Base-by-base conservation (phyloP, 2,113 vertebrate genomes). In the Pogonocichla stellata region DNA sequence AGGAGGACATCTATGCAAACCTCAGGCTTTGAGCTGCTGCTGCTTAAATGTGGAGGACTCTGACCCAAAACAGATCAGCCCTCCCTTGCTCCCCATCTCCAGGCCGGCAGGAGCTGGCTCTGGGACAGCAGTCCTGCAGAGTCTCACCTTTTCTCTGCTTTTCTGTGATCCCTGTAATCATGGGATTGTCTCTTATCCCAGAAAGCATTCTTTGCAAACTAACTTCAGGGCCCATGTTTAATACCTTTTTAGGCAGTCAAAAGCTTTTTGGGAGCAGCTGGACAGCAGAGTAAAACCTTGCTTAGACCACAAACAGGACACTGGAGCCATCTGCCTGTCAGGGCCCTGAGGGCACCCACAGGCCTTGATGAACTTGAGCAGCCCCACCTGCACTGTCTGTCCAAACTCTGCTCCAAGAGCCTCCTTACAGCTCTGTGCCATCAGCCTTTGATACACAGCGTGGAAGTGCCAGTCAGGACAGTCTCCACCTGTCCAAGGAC, bases 371-470 rank as follows among this genome's bases (percentile, higher is more conserved):
- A 69, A 34, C 43, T 2, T 8, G 29, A 6, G 10, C 62, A 88
- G 38, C 45, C n/a, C 31, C n/a, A 13, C 23, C 38, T 58, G 38
- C 2, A 5, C 4, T 45, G 36, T 72, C 66, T 66, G 66, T 3
- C 18, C 45, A 31, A 28, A 25, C 14, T 31, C 26, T 75, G 40
- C 22, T 26, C 47, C 53, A 19, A 8, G 19, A 36, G 23, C 29
- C 61, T 66, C 54, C 19, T 18, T 5, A 12, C 19, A 84, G 65
- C 65, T 48, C 66, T 42, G 40, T 15, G 18, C 62, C 66, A 33
- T 12, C 57, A 51, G 36, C 31, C 62, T 40, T 26, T 20, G 50
- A 65, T 4, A 61, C 14, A 7, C 14, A 26, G 5, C 0, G 0
- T 6, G 3, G 43, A 47, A 60, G 23, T 17, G 18, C 29, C 62